Percentiles rank a stretch among this genome's conserved stretches.
Conservation (phyloP, 2,113 vertebrate species). For the Ammospiza caudacuta region DNA sequence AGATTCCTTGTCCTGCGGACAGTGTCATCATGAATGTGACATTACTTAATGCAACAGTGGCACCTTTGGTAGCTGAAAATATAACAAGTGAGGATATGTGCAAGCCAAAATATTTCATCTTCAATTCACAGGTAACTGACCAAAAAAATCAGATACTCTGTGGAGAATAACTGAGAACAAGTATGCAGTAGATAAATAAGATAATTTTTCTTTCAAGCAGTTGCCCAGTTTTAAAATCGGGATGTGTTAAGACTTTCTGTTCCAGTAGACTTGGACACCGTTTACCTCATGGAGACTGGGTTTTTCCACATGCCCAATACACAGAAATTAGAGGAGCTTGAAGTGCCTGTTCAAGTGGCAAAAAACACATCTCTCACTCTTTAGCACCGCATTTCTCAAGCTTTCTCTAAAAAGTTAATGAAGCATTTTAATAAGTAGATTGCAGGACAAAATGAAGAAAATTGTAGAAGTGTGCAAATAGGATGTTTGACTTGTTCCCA, state of each 20-base stretch:
- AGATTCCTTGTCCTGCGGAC: conserved; percentile 85
- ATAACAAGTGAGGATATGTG: conserved; percentile 76
- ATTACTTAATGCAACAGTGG: conserved; percentile 65
- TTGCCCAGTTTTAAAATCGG: not conserved
- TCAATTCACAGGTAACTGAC: conserved; percentile 89
- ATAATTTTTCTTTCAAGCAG: not conserved
- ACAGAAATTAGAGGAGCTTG: not conserved
- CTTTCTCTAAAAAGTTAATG: not conserved
- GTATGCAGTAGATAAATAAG: not conserved
- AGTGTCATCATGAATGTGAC: conserved; percentile 69
- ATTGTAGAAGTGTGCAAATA: not conserved
- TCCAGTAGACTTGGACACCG: not conserved
- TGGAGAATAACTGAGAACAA: not conserved
- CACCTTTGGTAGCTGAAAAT: conserved; percentile 35
- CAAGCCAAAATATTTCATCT: conserved; percentile 90
- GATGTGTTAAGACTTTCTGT: not conserved
- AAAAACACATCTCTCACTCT: not conserved
- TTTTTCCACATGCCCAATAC: not conserved
- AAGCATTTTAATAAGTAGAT: not conserved
- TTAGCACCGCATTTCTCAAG: not conserved
- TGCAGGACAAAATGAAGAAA: not conserved
- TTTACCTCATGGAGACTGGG: not conserved
- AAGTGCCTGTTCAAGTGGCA: not conserved
- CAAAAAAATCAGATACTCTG: not conserved
- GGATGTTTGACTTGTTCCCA: not conserved